These are phyloP conservation scores for Priocnemis perturbator DNA, from an alignment of 2,888 invertebrate genomes.

Conservation along the genomic window DNA sequence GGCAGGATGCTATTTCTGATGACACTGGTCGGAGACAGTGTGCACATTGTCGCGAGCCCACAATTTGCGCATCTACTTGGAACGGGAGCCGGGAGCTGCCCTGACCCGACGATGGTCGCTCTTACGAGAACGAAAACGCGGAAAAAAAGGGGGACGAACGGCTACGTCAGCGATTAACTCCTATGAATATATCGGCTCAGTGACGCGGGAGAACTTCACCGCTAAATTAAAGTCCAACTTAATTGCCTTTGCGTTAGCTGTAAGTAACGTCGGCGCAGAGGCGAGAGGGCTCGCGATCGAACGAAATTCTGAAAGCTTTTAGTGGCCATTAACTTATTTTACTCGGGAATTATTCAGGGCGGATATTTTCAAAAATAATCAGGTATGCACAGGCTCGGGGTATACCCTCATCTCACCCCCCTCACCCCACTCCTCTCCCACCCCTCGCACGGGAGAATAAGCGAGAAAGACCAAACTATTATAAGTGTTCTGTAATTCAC, in stretches of 20 bases:
- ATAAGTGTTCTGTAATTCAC: slow-evolving; percentile 50
- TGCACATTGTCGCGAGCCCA: not conserved
- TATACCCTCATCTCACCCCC: not conserved
- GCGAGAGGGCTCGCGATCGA: slow-evolving; percentile 52
- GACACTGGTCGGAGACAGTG: not conserved
- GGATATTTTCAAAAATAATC: slow-evolving; percentile 40
- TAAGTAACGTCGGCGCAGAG: slow-evolving; percentile 59
- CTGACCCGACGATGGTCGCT: not conserved
- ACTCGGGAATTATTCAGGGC: slow-evolving; percentile 36
- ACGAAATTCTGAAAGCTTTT: slow-evolving; percentile 66
- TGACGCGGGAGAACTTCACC: slow-evolving; percentile 28
- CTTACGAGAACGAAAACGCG: not conserved
- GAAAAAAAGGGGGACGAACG: not conserved
- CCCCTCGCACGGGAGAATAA: not conserved
- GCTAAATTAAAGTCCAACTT: slow-evolving; percentile 62
- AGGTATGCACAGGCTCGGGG: slow-evolving; percentile 16
- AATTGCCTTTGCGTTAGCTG: slow-evolving; percentile 65
- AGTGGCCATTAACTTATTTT: slow-evolving; percentile 60
- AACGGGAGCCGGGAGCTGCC: too few species aligned
- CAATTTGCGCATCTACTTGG: too few species aligned
- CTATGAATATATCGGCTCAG: not conserved
- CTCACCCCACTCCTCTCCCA: not conserved
- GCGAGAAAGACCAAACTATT: slow-evolving; percentile 22
- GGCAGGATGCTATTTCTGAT: too few species aligned
- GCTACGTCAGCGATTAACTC: not conserved